Conservation (phyloP, 2,888 invertebrate genomes). For the Baccha elongata region DNA sequence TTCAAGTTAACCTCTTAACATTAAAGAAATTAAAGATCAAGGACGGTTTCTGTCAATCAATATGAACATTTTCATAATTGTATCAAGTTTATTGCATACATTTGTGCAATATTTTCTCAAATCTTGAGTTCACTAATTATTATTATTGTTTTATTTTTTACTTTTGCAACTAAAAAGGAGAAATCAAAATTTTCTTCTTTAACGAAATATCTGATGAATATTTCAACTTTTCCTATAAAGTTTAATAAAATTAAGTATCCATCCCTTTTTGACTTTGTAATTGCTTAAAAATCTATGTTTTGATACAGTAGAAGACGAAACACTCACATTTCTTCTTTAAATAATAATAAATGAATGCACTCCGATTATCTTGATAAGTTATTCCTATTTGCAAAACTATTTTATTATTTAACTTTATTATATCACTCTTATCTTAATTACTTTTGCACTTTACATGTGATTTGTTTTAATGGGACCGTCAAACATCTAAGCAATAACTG, state of each 20-base stretch:
- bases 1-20: neutral
- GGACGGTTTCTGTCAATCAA: neutral
- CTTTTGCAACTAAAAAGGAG: no score
- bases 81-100: no score
- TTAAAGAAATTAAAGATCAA: neutral
- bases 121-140: no score
- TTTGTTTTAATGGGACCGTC: neutral
- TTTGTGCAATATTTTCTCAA: no score
- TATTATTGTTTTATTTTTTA: no score
- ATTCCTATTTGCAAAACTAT: neutral
- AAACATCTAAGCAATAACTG: constrained; percentile 19
- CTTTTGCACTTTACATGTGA: neutral
- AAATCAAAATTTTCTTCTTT: no score
- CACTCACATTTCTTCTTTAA: constrained; percentile 7
- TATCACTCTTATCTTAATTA: neutral
- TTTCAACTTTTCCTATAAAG: no score
- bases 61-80: neutral
- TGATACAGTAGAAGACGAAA: neutral
- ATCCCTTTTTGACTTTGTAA: no score
- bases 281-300: no score
- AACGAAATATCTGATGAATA: no score
- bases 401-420: constrained; percentile 8
- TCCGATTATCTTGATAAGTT: neutral
- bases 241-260: no score
- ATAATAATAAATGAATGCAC: no score